phyloP scores from a whole-genome alignment of 2,888 invertebrate genomes.

The Thera obeliscata region DNA sequence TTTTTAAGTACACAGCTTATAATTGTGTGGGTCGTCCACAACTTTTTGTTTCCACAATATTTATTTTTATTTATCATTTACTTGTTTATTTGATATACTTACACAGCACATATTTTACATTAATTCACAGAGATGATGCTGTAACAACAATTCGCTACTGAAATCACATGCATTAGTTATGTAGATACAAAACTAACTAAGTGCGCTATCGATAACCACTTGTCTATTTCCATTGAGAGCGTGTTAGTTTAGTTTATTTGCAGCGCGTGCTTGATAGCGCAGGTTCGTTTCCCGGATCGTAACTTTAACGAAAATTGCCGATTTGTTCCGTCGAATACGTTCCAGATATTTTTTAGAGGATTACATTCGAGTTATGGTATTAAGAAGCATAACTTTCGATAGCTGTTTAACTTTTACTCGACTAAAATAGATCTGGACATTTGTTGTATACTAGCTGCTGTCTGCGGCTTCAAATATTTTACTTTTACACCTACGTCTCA shows the following conservation, averaged over 20 bases:
- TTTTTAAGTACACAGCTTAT: too few relatives aligned
- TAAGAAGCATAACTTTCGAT: conserved; percentile 16
- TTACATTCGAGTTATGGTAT: conserved; percentile 28
- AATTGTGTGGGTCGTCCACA: too few relatives aligned
- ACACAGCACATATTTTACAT: too few relatives aligned
- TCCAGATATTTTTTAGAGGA: conserved; percentile 33
- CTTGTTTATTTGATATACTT: too few relatives aligned
- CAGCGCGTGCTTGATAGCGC: conserved; percentile 62
- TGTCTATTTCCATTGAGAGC: conserved; percentile 4
- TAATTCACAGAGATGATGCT: too few relatives aligned
- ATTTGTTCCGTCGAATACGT: conserved; percentile 34
- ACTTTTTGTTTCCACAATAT: too few relatives aligned
- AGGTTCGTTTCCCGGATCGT: conserved; percentile 72
- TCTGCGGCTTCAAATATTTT: too few relatives aligned
- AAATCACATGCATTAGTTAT: too few relatives aligned
- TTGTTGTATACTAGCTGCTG: background rate
- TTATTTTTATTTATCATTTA: too few relatives aligned
- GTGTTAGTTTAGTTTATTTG: conserved; percentile 49
- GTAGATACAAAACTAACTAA: too few relatives aligned
- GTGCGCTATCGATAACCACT: background rate
- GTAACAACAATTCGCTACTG: too few relatives aligned
- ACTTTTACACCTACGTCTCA: too few relatives aligned
- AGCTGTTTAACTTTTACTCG: conserved; percentile 15
- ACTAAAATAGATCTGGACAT: conserved; percentile 11
- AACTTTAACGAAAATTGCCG: conserved; percentile 53